A percentile compares a stretch with the other conserved stretches of the same genome.
phyloP scores from a whole-genome alignment of 2,113 vertebrate genomes.

The Tragelaphus scriptus region DNA sequence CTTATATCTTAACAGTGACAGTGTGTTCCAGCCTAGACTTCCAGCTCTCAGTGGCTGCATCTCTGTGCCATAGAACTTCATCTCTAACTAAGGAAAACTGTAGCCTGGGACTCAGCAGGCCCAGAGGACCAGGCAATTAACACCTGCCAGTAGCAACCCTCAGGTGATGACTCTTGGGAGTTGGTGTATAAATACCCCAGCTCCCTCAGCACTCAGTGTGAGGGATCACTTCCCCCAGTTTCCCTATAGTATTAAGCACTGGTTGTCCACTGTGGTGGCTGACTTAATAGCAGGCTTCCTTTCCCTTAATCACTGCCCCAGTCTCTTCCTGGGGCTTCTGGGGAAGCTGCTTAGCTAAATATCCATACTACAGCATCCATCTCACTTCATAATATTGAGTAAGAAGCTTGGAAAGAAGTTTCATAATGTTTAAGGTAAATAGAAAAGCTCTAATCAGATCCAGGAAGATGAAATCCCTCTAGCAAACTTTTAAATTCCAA shows the following conservation, averaged over 20 bases:
- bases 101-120: neutral
- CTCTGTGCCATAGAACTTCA: neutral
- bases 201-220: neutral
- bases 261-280: neutral
- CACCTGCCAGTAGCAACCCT: neutral
- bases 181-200: neutral
- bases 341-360: neutral
- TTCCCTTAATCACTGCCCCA: neutral
- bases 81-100: neutral
- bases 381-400: neutral
- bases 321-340: neutral
- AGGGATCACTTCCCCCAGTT: neutral
- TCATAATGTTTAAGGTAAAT: neutral
- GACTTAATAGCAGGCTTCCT: neutral
- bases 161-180: neutral
- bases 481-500: slow-evolving; percentile 4
- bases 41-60: neutral
- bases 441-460: neutral
- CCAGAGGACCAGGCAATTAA: neutral
- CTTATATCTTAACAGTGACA: neutral
- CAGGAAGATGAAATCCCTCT: neutral
- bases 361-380: neutral
- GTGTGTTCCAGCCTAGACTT: neutral
- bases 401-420: neutral
- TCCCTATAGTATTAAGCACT: neutral